Conservation (phyloP, 2,888 invertebrate genomes). For the Nemapogon koenigi region DNA sequence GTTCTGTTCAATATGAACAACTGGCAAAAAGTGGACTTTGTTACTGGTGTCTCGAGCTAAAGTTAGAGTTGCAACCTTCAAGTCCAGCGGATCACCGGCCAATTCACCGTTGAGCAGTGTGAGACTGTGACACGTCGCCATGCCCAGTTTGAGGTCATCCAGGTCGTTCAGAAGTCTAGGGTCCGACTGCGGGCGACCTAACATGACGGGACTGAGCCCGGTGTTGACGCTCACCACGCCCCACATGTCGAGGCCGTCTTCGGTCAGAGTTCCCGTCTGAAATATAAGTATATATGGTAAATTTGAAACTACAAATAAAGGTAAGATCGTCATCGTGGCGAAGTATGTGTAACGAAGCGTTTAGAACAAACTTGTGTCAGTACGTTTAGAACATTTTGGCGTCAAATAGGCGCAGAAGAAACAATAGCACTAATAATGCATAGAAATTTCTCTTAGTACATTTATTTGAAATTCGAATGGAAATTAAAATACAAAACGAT, state of each 20-base stretch:
- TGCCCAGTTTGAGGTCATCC: conserved; percentile 71
- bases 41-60: background rate
- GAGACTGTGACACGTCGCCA: conserved; percentile 93
- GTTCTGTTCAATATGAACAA: no score
- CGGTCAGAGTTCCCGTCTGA: conserved; percentile 94
- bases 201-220: conserved; percentile 26
- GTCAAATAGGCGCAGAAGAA: no score
- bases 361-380: no score
- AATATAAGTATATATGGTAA: conserved; percentile 15
- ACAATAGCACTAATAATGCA: no score
- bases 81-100: conserved; percentile 93
- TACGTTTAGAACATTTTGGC: no score
- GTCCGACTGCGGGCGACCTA: conserved; percentile 51
- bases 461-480: no score
- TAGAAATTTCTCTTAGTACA: no score
- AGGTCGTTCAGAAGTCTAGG: conserved; percentile 52
- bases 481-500: no score
- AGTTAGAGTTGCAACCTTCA: conserved; percentile 78
- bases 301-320: no score
- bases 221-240: conserved; percentile 76
- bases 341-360: no score
- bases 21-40: background rate
- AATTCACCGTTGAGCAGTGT: conserved; percentile 87
- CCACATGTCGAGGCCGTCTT: conserved; percentile 95
- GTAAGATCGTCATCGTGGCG: no score